Percentiles rank a stretch among this genome's conserved stretches.
Conservation (phyloP, 2,113 vertebrate genomes). For the Podiceps cristatus region DNA sequence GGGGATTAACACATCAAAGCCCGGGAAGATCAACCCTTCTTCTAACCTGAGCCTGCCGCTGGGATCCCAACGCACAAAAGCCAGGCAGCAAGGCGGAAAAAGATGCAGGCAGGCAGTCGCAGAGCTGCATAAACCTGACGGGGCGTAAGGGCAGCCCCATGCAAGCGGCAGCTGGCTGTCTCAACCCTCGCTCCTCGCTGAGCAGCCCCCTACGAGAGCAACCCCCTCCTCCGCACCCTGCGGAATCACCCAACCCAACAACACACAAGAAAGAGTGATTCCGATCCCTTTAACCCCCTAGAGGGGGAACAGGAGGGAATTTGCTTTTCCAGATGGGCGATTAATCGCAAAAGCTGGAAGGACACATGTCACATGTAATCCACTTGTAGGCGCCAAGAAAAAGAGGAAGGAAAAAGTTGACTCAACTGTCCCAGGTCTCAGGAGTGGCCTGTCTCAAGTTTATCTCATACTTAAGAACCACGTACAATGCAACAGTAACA, state of each 20-base stretch:
- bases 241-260: background rate
- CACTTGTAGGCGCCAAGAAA: background rate
- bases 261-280: background rate
- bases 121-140: background rate
- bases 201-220: background rate
- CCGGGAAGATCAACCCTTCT: background rate
- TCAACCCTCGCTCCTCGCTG: background rate
- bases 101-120: background rate
- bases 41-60: background rate
- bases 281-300: background rate
- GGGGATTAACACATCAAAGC: slow-evolving; percentile 71
- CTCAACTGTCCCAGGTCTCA: background rate
- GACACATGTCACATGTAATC: background rate
- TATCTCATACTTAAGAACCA: background rate
- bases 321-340: background rate
- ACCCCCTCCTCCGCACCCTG: background rate
- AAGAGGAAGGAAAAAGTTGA: background rate
- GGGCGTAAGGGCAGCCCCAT: background rate
- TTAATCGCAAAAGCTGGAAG: background rate
- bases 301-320: background rate
- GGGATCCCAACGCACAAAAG: background rate
- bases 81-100: background rate
- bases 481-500: background rate
- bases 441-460: background rate
- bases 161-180: background rate